Conservation (phyloP, 2,797 vertebrate species). For the Hylomyscus alleni region DNA sequence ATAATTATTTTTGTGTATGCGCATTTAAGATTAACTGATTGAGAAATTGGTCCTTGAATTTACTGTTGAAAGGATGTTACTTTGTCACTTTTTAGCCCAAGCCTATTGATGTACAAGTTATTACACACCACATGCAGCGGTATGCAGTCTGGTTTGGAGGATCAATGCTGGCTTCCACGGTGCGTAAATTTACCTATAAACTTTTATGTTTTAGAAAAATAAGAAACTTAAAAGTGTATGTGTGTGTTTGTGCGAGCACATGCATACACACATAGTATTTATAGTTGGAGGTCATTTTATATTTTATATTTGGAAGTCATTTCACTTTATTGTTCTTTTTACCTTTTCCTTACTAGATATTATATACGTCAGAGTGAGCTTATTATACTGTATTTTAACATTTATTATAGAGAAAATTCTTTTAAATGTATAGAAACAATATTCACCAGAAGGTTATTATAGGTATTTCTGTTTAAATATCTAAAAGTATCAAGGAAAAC, state of each 20-base stretch:
- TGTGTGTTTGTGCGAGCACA: neutral
- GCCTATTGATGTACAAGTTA: slow-evolving; percentile 98
- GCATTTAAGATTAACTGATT: slow-evolving; percentile 57
- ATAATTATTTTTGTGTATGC: neutral
- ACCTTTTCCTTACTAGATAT: neutral
- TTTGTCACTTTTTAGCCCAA: slow-evolving; percentile 92
- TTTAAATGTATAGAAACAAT: slow-evolving; percentile 13
- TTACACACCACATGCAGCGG: slow-evolving; percentile 99
- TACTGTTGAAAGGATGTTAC: slow-evolving; percentile 31
- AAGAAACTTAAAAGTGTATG: neutral
- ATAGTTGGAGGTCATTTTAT: slow-evolving; percentile 2
- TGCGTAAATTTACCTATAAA: slow-evolving; percentile 88
- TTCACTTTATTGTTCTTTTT: slow-evolving; percentile 9
- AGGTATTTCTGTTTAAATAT: slow-evolving; percentile 55
- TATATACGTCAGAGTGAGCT: slow-evolving; percentile 42
- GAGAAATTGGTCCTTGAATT: slow-evolving; percentile 49
- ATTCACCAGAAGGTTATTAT: neutral
- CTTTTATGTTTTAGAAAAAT: neutral
- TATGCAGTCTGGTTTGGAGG: slow-evolving; percentile 99
- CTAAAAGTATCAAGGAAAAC: slow-evolving; percentile 35
- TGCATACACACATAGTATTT: neutral
- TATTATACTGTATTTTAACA: slow-evolving; percentile 39
- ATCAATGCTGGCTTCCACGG: slow-evolving; percentile 99
- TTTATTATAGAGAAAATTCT: slow-evolving; percentile 44
- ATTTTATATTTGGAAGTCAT: slow-evolving; percentile 16